Evolutionary conservation across 1,140 invertebrate species (phyloP).

Genomic region (Elymnias hypermnestra): DNA sequence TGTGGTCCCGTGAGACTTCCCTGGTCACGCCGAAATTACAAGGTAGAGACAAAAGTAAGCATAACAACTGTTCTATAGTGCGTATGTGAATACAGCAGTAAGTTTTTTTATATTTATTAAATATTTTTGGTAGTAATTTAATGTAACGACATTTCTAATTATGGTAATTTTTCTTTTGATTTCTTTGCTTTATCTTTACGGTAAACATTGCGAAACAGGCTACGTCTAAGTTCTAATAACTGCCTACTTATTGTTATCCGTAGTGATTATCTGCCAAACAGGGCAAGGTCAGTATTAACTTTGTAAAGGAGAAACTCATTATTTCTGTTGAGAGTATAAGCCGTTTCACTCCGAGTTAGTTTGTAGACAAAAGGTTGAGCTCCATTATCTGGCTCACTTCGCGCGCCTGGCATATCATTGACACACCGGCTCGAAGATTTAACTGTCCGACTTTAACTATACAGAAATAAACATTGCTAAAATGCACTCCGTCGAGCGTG

Average conservation of each 20-base stretch:
- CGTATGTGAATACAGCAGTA: too few species aligned
- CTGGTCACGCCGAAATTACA: too few species aligned
- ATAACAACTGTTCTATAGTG: too few species aligned
- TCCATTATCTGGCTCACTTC: constrained; percentile 47
- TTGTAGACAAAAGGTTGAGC: constrained; percentile 46
- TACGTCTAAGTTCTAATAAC: neutral
- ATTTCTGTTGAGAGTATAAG: constrained; percentile 29
- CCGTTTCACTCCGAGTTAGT: constrained; percentile 31
- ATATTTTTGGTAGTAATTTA: too few species aligned
- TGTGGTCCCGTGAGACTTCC: too few species aligned
- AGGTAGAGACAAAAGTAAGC: too few species aligned
- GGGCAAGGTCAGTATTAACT: constrained; percentile 35
- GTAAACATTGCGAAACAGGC: neutral
- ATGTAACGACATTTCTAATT: too few species aligned
- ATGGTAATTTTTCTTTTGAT: too few species aligned
- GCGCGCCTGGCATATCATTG: constrained; percentile 49
- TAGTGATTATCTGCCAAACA: constrained; percentile 24
- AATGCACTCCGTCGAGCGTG: constrained; percentile 7
- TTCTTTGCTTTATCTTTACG: neutral
- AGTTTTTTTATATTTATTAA: too few species aligned
- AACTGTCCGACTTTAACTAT: constrained; percentile 27
- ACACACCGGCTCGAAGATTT: constrained; percentile 41
- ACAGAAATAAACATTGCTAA: constrained; percentile 37
- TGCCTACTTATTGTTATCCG: constrained; percentile 20
- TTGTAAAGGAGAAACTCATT: constrained; percentile 38